A percentile compares a stretch with the other conserved stretches of the same genome.
Conservation (phyloP, 2,888 invertebrate genomes). For the Sycophila texana region DNA sequence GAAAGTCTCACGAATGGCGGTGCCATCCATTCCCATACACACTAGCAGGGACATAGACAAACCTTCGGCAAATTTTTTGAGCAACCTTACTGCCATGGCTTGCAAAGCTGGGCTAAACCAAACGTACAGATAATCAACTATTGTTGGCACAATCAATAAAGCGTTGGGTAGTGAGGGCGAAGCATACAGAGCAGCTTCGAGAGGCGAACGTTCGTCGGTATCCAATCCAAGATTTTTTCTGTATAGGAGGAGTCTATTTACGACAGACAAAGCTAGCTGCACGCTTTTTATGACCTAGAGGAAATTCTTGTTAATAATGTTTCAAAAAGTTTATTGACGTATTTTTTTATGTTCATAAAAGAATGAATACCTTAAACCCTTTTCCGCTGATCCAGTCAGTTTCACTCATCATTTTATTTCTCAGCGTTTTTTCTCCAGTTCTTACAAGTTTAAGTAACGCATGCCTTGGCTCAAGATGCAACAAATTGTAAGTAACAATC, state of each 20-base stretch:
- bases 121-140: conserved; percentile 79
- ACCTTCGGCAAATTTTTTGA: conserved; percentile 78
- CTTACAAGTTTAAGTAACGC: conserved; percentile 72
- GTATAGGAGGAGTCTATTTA: conserved; percentile 73
- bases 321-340: neutral
- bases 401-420: conserved; percentile 73
- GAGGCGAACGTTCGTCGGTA: conserved; percentile 69
- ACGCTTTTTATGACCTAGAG: conserved; percentile 70
- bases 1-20: conserved; percentile 79
- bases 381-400: conserved; percentile 74
- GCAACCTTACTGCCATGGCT: conserved; percentile 77
- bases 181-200: conserved; percentile 74
- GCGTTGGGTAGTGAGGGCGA: conserved; percentile 73
- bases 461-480: conserved; percentile 72
- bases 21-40: conserved; percentile 80
- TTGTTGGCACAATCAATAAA: conserved; percentile 76
- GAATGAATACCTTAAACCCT: conserved; percentile 67
- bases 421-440: conserved; percentile 70
- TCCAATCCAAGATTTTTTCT: conserved; percentile 70
- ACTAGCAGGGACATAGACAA: conserved; percentile 80
- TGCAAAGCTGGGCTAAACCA: conserved; percentile 78
- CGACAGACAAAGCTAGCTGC: conserved; percentile 72
- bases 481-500: conserved; percentile 72
- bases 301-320: neutral
- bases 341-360: conserved; percentile 6